These are phyloP conservation scores for Sinocyclocheilus anshuiensis DNA, from an alignment of 2,113 vertebrate genomes.

Conservation along the genomic window DNA sequence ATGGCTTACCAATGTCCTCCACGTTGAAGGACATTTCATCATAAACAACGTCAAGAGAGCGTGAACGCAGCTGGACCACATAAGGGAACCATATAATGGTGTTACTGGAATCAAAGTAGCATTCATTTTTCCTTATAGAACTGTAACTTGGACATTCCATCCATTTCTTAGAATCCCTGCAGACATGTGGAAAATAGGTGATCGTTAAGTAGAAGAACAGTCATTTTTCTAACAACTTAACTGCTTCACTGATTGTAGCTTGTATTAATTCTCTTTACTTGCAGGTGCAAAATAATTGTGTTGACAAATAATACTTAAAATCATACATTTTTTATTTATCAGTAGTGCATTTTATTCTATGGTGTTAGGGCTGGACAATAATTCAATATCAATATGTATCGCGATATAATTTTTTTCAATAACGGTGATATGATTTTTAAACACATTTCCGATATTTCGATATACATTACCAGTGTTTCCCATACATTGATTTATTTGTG, in stretches of 20 bases:
- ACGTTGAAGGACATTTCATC: conserved; percentile 82
- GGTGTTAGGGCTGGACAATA: too few species aligned
- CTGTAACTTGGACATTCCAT: conserved; percentile 91
- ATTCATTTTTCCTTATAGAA: conserved; percentile 78
- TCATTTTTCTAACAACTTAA: neutral
- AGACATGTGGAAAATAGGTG: neutral
- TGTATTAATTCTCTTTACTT: neutral
- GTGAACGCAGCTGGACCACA: conserved; percentile 80
- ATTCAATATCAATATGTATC: too few species aligned
- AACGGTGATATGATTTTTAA: too few species aligned
- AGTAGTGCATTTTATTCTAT: neutral
- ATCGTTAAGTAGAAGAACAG: neutral
- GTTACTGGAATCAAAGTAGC: conserved; percentile 87
- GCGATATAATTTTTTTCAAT: too few species aligned
- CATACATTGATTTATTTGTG: too few species aligned
- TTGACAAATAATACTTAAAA: neutral
- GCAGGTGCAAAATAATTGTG: neutral
- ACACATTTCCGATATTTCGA: too few species aligned
- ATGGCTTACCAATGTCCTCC: conserved; percentile 85
- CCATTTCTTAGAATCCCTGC: conserved; percentile 72
- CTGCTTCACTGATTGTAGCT: neutral
- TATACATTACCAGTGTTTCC: too few species aligned
- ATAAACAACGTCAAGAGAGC: conserved; percentile 70
- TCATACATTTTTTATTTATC: neutral
- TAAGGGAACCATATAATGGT: conserved; percentile 87